Conservation (phyloP, 2,797 vertebrate species). For the Garrulus glandarius region DNA sequence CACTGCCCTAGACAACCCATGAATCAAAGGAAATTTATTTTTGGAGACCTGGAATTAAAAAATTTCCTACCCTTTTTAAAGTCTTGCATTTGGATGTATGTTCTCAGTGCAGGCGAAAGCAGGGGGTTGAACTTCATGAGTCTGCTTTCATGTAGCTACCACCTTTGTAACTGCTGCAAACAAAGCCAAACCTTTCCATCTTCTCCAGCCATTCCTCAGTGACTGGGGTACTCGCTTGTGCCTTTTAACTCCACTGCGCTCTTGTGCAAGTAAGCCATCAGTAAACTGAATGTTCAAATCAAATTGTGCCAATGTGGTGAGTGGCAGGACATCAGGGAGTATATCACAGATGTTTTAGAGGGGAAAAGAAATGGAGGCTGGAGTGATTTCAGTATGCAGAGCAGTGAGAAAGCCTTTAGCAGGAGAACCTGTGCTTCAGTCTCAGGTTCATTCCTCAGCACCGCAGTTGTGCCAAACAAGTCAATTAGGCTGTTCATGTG, state of each 20-base stretch:
- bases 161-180: not conserved
- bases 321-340: not conserved
- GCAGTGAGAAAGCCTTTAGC: not conserved
- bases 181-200: not conserved
- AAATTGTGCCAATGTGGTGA: not conserved
- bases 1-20: not conserved
- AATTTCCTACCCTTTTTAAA: not conserved
- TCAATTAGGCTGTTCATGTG: not conserved
- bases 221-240: not conserved
- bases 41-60: not conserved
- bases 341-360: not conserved
- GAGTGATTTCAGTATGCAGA: not conserved
- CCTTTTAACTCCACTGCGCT: not conserved
- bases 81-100: not conserved
- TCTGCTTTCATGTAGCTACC: not conserved
- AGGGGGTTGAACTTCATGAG: accelerated
- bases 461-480: not conserved
- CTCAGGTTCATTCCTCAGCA: not conserved
- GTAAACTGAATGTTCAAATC: not conserved
- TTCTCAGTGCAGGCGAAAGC: not conserved
- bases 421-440: not conserved
- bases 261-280: not conserved
- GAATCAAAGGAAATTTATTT: not conserved
- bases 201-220: not conserved
- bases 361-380: not conserved